These are phyloP conservation scores for Orgyia antiqua DNA, from an alignment of 2,888 invertebrate genomes.

Conservation along the genomic window DNA sequence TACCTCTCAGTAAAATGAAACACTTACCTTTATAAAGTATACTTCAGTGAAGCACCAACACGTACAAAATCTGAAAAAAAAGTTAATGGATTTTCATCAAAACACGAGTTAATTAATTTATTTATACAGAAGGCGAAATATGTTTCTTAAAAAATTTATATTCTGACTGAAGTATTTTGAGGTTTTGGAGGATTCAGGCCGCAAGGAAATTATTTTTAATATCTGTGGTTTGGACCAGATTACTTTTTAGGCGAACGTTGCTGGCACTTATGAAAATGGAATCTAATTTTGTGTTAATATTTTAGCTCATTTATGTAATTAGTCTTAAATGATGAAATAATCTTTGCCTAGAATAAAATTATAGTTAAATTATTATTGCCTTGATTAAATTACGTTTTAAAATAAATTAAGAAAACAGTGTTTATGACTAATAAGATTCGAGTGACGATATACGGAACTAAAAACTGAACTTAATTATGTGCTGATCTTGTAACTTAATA, in stretches of 20 bases:
- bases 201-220: conserved; percentile 39
- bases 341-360: no score
- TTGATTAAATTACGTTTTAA: no score
- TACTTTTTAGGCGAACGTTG: no score
- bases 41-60: conserved; percentile 15
- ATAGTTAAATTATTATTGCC: no score
- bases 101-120: conserved; percentile 7
- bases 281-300: conserved; percentile 2
- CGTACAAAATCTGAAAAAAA: conserved; percentile 17
- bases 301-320: no score
- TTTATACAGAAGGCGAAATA: neutral
- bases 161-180: neutral
- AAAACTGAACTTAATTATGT: no score
- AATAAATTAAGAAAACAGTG: no score
- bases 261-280: conserved; percentile 9
- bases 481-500: no score
- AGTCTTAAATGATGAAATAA: no score
- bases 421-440: no score
- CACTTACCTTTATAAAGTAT: conserved; percentile 22
- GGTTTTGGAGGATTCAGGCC: conserved; percentile 12
- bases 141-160: neutral
- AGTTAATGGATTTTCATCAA: conserved; percentile 14
- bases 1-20: no score
- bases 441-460: no score
- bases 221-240: conserved; percentile 22